Base-by-base conservation (phyloP, 1,140 invertebrate species). In the Cotesia vestalis region DNA sequence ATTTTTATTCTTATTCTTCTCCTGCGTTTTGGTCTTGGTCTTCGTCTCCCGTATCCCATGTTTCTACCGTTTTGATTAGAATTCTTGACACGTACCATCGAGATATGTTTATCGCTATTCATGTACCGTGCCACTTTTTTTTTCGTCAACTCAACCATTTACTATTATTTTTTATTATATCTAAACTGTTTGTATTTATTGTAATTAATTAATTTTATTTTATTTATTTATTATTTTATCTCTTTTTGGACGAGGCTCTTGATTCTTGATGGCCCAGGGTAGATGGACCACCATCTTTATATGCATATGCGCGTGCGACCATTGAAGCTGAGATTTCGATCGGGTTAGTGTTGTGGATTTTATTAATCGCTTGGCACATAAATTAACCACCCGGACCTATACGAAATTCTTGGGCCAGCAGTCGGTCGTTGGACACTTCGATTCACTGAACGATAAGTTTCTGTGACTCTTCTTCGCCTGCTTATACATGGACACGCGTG, bases 51-150 rank as follows among this genome's bases (percentile, higher is more conserved):
- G 40, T 46, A 46, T 46, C 40, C 6, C 40, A 8, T 46, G 40
- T 80, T 78, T 80, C 11, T 61, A 64, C 82, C 79, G 79, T 83
- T 84, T 84, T 84, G 81, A 85, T 85, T 85, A 84, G 80, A 76
- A 84, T 85, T 84, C 83, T 79, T 84, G 83, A 83, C 81, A 81
- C 82, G 82, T 84, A 46, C 40, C 40, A 46, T 78, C 36, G 40
- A 53, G 73, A 76, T 74, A 74, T 66, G 70, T 74, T 74, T 74
- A 76, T 76, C 64, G 62, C 14, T 17, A 51, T n/a, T 17, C 61
- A 11, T 57, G 62, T 34, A 64, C 52, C 36, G 11, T 59, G 27
- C 52, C 53, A 73, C 52, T 55, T 46, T 61, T 27, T 6, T 69
- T 40, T 40, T 40, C 34, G 14, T 17, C 40, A 12, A 9, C 17